phyloP scores from a whole-genome alignment of 1,140 invertebrate genomes.

The Mamestra configurata region DNA sequence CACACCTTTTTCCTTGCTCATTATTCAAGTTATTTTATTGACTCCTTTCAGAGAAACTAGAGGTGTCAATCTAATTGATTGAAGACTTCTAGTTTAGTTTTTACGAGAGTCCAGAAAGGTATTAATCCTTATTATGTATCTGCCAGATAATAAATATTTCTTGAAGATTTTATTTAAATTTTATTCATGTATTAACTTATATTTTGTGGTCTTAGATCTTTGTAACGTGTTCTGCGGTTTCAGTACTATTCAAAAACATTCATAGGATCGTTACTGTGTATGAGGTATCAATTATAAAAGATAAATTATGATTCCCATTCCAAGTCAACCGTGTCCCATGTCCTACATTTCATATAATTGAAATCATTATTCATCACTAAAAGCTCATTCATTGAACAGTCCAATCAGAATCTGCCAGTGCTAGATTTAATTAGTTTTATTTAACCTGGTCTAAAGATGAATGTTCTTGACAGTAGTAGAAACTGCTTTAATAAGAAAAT shows the following conservation, averaged over 20 bases:
- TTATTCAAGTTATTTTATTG: background rate
- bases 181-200: too few species aligned
- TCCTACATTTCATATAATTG: background rate
- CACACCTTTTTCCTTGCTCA: background rate
- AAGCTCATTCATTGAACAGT: background rate
- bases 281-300: too few species aligned
- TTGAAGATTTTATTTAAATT: too few species aligned
- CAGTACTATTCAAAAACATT: too few species aligned
- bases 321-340: too few species aligned
- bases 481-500: constrained; percentile 19
- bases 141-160: too few species aligned
- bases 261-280: too few species aligned
- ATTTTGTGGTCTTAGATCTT: too few species aligned
- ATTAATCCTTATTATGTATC: background rate
- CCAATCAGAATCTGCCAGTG: background rate
- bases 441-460: background rate
- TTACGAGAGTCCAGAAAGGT: background rate
- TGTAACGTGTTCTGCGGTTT: too few species aligned
- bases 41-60: background rate
- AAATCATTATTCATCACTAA: background rate
- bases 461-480: constrained; percentile 1
- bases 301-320: too few species aligned
- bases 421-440: background rate
- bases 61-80: background rate
- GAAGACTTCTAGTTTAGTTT: background rate